A percentile compares a stretch with the other conserved stretches of the same genome.
These are phyloP conservation scores for Chaetogeoica ovagalla DNA, from an alignment of 2,888 invertebrate genomes.

Conservation along the genomic window DNA sequence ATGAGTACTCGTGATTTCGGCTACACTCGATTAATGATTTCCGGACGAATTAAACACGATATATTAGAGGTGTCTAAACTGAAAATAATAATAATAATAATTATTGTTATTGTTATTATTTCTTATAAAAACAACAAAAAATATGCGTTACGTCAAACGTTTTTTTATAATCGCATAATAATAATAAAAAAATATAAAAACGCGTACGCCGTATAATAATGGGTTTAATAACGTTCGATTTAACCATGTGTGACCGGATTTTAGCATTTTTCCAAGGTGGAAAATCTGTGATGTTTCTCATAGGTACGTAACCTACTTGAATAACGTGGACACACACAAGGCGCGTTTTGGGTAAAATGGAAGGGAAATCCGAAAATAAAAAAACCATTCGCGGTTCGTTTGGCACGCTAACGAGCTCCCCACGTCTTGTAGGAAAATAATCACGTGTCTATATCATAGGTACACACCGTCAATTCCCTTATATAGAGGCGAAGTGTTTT, in stretches of 20 bases:
- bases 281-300: neutral
- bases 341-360: neutral
- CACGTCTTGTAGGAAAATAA: neutral
- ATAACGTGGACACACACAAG: neutral
- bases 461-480: neutral
- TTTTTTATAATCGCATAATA: no score
- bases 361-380: slow-evolving; percentile 13
- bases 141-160: no score
- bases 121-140: no score
- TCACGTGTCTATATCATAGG: neutral
- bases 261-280: slow-evolving; percentile 17
- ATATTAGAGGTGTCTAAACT: no score
- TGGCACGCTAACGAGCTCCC: slow-evolving; percentile 4
- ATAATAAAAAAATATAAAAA: no score
- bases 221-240: neutral
- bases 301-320: no score
- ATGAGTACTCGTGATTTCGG: no score
- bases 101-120: no score
- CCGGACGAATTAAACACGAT: no score
- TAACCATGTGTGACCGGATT: slow-evolving; percentile 15
- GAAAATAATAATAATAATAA: no score
- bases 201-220: neutral
- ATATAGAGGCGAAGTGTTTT: slow-evolving; percentile 11
- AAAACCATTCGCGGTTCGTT: slow-evolving; percentile 38
- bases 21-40: no score